These are phyloP conservation scores for Caenorhabditis doughertyi DNA, from an alignment of 2,888 invertebrate genomes.

Conservation along the genomic window DNA sequence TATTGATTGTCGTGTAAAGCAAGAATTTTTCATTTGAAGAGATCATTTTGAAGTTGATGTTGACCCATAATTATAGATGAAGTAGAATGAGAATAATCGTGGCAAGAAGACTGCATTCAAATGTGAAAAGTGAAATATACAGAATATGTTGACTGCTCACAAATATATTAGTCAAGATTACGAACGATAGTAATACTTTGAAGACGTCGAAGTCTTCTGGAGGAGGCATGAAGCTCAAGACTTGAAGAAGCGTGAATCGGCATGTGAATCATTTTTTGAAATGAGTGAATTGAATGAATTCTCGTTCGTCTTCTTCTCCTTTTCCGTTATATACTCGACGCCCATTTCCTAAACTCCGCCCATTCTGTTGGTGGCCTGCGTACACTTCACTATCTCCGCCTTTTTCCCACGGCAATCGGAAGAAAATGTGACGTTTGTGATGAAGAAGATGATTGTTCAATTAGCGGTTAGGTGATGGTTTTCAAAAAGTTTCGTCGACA, in stretches of 20 bases:
- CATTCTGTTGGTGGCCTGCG: conserved; percentile 23
- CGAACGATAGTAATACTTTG: conserved; percentile 1
- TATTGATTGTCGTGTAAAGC: conserved; percentile 22
- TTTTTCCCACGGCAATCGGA: conserved; percentile 45
- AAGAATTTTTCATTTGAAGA: conserved; percentile 12
- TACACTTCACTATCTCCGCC: conserved; percentile 48
- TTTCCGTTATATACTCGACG: conserved; percentile 26
- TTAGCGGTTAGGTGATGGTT: conserved; percentile 31
- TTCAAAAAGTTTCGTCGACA: conserved; percentile 42
- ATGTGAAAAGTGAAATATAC: neutral
- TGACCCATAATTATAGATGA: conserved; percentile 14
- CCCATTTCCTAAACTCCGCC: conserved; percentile 31
- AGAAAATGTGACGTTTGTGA: conserved; percentile 43
- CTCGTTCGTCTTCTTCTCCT: conserved; percentile 6
- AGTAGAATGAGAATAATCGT: neutral
- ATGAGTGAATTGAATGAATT: neutral
- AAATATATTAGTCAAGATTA: neutral
- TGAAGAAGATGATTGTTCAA: conserved; percentile 17
- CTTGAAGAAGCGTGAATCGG: conserved; percentile 54
- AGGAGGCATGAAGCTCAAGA: conserved; percentile 26
- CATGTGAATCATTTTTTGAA: conserved; percentile 60
- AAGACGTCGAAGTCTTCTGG: conserved; percentile 42
- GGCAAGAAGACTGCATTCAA: conserved; percentile 9
- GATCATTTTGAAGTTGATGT: conserved; percentile 10
- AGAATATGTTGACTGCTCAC: neutral